Evolutionary conservation across 2,797 vertebrate species (phyloP), one percentile per base, ranked within the genome.

Genomic region (Potorous gilbertii): DNA sequence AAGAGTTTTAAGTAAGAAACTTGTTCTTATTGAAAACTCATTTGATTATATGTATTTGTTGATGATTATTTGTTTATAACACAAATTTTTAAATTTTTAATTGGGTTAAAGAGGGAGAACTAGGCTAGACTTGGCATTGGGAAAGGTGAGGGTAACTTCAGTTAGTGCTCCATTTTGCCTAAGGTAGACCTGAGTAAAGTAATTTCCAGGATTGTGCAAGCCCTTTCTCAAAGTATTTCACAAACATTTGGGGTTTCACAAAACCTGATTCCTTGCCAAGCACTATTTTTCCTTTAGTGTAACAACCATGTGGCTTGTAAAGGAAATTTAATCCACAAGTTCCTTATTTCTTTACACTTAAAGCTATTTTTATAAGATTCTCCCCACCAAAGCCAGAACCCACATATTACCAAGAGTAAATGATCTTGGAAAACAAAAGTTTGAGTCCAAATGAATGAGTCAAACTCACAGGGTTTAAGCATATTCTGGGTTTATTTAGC

Each of bases 171-270:
- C 94, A 54, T 94, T 87, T 74, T 91, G 16, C 28, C 9, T 54
- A 28, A 91, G 46, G 92, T 55, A 18, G n/a, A 24, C 21, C 16
- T 1, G 2, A 46, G 40, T 81, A 81, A 81, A 81, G 74, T 40
- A 81, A 5, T 81, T 81, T 27, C 40, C 74, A 81, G 74, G 21
- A 81, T 96, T 96, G 95, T 92, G 95, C 95, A 95, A 96, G 93
- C 93, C 94, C 93, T 96, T 95, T 96, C 95, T 89, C 96, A 93
- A 97, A 92, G 90, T 96, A 56, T 95, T 97, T 96, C 95, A 92
- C 81, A 97, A 97, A 97, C 97, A 96, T 96, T 97, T 97, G 93
- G 96, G 93, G 92, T 98, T 97, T 97, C 96, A 92, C 93, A 95
- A 97, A 96, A 91, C 56, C 97, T 96, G 92, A 93, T 96, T 95